Evolutionary conservation across 2,113 vertebrate species (phyloP), one percentile per base, ranked within the genome.

Genomic region (Lucifuga dentata): DNA sequence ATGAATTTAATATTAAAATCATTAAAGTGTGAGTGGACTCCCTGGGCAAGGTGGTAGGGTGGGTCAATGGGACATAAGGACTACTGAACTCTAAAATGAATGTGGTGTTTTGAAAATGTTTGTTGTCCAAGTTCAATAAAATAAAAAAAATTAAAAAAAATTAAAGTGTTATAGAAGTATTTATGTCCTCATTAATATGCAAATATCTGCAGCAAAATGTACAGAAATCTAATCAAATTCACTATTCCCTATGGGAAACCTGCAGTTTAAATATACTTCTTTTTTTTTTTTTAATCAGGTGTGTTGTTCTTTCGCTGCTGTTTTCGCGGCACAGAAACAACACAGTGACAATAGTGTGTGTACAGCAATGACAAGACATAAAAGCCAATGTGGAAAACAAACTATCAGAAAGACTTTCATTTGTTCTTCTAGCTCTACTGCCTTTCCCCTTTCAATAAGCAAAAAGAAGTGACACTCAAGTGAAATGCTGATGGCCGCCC

Each of bases 391-490:
- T 39, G 40, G 11, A 35, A 20, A 56, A 35, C 3, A 23, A 48
- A 45, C 36, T 21, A 63, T 58, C 41, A 60, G 33, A 60, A 16
- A 41, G 9, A 67, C 36, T 40, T 49, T 60, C 20, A 68, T 58
- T 72, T 2, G 13, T 60, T 45, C 20, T 17, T 24, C 5, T 3
- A 21, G 68, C 60, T 32, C 53, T 33, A 43, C 51, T 59, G 62
- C 21, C n/a, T 50, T 5, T n/a, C 45, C 71, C n/a, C 44, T 60
- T 68, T 83, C 67, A 75, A 68, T 68, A 46, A 62, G 36, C 29
- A 2, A 5, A 15, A 63, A 63, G 48, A 76, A 39, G 62, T 23
- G 48, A 38, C 10, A n/a, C 17, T 8, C 26, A 5, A 9, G 19
- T 36, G 62, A 41, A 48, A 21, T 16, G 58, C 53, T 73, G 67